A percentile compares a stretch with the other conserved stretches of the same genome.
Evolutionary conservation across 2,888 invertebrate genomes (phyloP).

Genomic region (Troides aeacus): DNA sequence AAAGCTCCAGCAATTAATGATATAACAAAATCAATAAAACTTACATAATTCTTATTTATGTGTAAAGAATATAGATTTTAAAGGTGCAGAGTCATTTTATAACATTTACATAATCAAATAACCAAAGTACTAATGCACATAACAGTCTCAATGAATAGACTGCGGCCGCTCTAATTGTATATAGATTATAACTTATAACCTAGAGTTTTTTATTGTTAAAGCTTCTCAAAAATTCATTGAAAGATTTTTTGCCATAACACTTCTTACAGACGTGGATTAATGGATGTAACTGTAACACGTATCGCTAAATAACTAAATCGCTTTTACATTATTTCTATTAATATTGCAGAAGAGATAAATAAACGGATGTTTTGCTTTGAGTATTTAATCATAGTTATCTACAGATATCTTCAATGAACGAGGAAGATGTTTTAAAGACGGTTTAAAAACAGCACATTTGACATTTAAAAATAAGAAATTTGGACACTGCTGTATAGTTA

Average conservation of each 20-base stretch:
- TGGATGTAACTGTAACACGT: not conserved
- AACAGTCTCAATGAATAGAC: constrained; percentile 25
- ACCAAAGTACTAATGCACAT: constrained; percentile 2
- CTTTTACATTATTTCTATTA: not conserved
- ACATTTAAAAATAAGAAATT: too few relatives aligned
- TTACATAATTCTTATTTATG: not conserved
- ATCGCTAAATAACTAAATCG: not conserved
- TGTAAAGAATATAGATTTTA: not conserved
- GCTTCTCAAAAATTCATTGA: not conserved
- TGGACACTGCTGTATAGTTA: too few relatives aligned
- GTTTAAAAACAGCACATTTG: too few relatives aligned
- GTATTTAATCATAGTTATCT: not conserved
- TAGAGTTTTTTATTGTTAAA: constrained; percentile 2
- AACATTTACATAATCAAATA: constrained; percentile 3
- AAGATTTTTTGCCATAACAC: not conserved
- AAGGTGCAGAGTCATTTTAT: constrained; percentile 2
- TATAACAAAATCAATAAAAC: not conserved
- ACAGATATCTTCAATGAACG: not conserved
- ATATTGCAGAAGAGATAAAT: not conserved
- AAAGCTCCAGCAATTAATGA: not conserved
- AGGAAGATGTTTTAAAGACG: too few relatives aligned
- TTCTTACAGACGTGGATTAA: not conserved
- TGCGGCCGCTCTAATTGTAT: constrained; percentile 22
- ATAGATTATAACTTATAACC: constrained; percentile 10
- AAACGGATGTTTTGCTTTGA: not conserved